phyloP scores from a whole-genome alignment of 2,888 invertebrate genomes.

The Caenorhabditis angaria region DNA sequence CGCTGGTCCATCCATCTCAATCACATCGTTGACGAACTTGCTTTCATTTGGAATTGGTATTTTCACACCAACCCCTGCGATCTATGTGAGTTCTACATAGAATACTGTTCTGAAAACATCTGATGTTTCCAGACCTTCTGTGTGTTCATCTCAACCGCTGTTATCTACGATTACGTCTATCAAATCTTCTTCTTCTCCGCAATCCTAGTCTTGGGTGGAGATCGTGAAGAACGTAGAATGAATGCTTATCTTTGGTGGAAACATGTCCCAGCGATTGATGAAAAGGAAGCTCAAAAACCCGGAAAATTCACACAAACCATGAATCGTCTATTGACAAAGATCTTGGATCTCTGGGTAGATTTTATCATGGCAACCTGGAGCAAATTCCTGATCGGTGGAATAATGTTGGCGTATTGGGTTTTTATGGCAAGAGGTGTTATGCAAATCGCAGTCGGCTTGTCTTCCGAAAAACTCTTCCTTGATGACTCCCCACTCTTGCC shows the following conservation, averaged over 20 bases:
- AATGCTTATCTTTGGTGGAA: conserved; percentile 66
- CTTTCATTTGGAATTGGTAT: conserved; percentile 71
- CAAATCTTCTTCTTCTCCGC: conserved; percentile 71
- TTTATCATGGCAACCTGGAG: conserved; percentile 64
- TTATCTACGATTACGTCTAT: conserved; percentile 70
- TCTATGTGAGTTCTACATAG: conserved; percentile 46
- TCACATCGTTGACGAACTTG: conserved; percentile 70
- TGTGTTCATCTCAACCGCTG: conserved; percentile 69
- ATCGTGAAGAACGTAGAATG: conserved; percentile 56
- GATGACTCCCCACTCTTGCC: conserved; percentile 71
- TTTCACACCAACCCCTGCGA: conserved; percentile 70
- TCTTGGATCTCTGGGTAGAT: conserved; percentile 65
- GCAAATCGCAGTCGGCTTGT: conserved; percentile 67
- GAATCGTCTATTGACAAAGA: conserved; percentile 25
- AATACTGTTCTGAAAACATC: not conserved
- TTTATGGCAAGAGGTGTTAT: conserved; percentile 66
- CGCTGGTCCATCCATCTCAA: conserved; percentile 71
- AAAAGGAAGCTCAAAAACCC: conserved; percentile 13
- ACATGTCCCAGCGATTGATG: conserved; percentile 29
- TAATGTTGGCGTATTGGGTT: conserved; percentile 63
- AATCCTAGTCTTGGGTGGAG: conserved; percentile 65
- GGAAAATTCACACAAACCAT: conserved; percentile 17
- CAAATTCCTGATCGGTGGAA: conserved; percentile 52
- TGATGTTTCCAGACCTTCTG: conserved; percentile 62
- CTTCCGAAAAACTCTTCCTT: conserved; percentile 71